phyloP scores from a whole-genome alignment of 2,888 invertebrate genomes.

The Deilephila elpenor region DNA sequence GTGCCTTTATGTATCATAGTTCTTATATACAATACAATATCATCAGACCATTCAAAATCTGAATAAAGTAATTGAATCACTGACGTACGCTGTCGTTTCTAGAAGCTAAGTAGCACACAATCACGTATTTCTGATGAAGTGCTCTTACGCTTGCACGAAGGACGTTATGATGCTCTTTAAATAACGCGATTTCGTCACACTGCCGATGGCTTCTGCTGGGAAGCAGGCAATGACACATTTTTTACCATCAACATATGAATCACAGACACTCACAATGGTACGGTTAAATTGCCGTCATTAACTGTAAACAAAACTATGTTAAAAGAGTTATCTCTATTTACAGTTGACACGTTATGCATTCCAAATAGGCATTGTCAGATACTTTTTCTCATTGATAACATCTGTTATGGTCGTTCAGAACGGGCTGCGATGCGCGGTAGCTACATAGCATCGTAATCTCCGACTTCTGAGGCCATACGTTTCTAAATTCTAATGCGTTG shows the following conservation, averaged over 20 bases:
- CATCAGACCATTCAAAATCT: background rate
- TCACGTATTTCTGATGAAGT: conserved; percentile 3
- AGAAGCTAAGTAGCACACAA: background rate
- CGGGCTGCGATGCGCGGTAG: background rate
- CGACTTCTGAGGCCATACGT: too few relatives aligned
- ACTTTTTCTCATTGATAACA: conserved; percentile 15
- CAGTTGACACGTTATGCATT: conserved; percentile 25
- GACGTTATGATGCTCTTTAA: conserved; percentile 8
- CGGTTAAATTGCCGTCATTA: conserved; percentile 26
- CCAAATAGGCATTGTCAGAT: conserved; percentile 25
- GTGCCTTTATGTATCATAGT: too few relatives aligned
- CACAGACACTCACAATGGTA: conserved; percentile 23
- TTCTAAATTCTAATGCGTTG: background rate
- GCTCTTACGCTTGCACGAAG: background rate
- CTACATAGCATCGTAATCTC: background rate
- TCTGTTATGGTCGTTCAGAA: conserved; percentile 16
- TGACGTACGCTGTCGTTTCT: conserved; percentile 9
- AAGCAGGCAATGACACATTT: conserved; percentile 27
- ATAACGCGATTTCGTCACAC: conserved; percentile 22
- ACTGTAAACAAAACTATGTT: conserved; percentile 28
- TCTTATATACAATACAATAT: too few relatives aligned
- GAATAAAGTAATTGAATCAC: background rate
- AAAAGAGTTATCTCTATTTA: conserved; percentile 24
- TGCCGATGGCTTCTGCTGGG: conserved; percentile 22
- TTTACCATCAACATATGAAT: conserved; percentile 28